Evolutionary conservation across 2,797 vertebrate species (phyloP).

Genomic region (Leptatherina wallacei): DNA sequence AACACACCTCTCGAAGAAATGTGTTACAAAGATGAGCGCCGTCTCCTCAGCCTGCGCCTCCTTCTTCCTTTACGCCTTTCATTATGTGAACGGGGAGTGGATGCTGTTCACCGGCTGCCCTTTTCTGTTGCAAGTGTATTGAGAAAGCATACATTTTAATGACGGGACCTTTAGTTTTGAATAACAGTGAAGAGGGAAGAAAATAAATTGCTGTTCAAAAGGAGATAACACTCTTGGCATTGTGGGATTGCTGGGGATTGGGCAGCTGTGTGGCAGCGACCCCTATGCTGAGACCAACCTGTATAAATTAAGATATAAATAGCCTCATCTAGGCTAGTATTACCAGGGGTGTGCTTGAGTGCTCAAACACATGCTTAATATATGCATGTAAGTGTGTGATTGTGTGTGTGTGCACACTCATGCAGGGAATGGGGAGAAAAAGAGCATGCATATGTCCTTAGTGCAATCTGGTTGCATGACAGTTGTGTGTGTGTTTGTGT

Average conservation of each 20-base stretch:
- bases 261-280: conserved; percentile 76
- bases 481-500: conserved; percentile 37
- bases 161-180: conserved; percentile 92
- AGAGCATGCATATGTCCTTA: conserved; percentile 65
- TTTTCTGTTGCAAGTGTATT: conserved; percentile 84
- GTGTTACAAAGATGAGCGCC: conserved; percentile 71
- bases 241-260: conserved; percentile 90
- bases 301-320: conserved; percentile 88
- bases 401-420: conserved; percentile 46
- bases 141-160: conserved; percentile 97
- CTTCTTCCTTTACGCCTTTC: conserved; percentile 70
- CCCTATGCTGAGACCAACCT: conserved; percentile 72
- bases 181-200: conserved; percentile 70
- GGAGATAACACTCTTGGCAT: conserved; percentile 95
- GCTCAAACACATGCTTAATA: conserved; percentile 67
- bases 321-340: conserved; percentile 79
- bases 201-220: conserved; percentile 94
- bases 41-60: conserved; percentile 27
- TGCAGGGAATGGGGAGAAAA: conserved; percentile 47
- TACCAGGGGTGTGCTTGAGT: conserved; percentile 77
- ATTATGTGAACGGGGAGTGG: conserved; percentile 89
- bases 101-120: conserved; percentile 84
- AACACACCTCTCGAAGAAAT: conserved; percentile 79
- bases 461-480: conserved; percentile 59
- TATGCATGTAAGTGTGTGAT: conserved; percentile 68